Conservation (phyloP, 2,888 invertebrate genomes). For the Cephus pulcher region DNA sequence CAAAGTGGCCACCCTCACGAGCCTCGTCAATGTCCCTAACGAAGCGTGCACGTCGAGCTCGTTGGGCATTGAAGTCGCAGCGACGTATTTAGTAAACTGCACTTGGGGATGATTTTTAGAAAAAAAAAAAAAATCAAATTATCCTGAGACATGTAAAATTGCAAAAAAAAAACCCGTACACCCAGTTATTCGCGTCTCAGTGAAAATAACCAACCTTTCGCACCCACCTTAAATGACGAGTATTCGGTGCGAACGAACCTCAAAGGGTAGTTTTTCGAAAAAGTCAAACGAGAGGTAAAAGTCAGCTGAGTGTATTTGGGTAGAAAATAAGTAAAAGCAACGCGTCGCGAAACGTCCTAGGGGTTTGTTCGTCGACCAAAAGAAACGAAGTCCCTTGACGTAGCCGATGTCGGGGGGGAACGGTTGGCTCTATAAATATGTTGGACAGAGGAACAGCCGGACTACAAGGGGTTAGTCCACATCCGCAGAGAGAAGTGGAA, state of each 20-base stretch:
- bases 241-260: neutral
- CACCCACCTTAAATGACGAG: too few relatives aligned
- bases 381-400: neutral
- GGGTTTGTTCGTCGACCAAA: neutral
- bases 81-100: neutral
- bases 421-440: neutral
- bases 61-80: neutral
- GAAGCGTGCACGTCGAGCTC: neutral
- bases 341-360: neutral
- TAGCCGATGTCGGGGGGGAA: neutral
- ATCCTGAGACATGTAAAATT: neutral
- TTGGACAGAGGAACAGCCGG: neutral
- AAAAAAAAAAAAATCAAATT: neutral
- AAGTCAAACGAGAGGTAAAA: neutral
- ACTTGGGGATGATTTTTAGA: neutral
- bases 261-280: neutral
- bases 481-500: neutral
- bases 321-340: neutral
- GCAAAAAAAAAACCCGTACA: neutral
- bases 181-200: neutral
- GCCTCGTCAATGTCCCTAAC: slow-evolving; percentile 12
- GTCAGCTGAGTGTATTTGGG: neutral
- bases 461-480: neutral
- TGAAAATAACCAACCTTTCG: neutral
- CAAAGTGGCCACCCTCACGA: slow-evolving; percentile 17